Percentiles rank a stretch among this genome's conserved stretches.
phyloP scores from a whole-genome alignment of 2,113 vertebrate genomes.

The Aphelocoma coerulescens region DNA sequence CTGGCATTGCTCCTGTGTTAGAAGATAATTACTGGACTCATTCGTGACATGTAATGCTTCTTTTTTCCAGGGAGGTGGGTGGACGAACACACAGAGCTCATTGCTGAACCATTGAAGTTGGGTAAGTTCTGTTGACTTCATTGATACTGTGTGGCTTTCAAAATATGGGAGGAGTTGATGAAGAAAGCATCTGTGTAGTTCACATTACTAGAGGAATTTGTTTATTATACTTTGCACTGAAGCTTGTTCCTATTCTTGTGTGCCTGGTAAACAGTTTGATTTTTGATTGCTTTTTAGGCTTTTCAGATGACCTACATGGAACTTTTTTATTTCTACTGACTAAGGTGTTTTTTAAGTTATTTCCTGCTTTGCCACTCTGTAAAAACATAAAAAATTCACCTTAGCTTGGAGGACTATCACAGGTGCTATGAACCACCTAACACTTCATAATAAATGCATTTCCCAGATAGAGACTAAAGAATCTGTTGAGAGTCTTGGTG shows the following conservation, averaged over 20 bases:
- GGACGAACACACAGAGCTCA: background rate
- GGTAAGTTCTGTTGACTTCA: background rate
- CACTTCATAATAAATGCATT: background rate
- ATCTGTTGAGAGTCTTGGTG: background rate
- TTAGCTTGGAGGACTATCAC: background rate
- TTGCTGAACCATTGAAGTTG: background rate
- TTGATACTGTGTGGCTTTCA: background rate
- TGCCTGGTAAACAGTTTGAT: constrained; percentile 5
- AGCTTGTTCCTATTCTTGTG: background rate
- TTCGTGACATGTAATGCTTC: background rate
- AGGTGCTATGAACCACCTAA: background rate
- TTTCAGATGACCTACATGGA: background rate
- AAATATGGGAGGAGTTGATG: background rate
- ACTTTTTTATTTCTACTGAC: background rate
- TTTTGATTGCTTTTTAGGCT: background rate
- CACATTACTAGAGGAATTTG: background rate
- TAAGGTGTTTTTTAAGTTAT: background rate
- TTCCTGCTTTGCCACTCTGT: background rate
- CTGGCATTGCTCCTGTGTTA: background rate
- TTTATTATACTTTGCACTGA: background rate
- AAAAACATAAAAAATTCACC: background rate
- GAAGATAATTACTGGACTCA: background rate
- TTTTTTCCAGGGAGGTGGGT: background rate
- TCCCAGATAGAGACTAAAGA: background rate
- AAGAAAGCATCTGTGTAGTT: background rate